Evolutionary conservation across 2,888 invertebrate species (phyloP), one percentile per base, ranked within the genome.

Genomic region (Phorcus lineatus): DNA sequence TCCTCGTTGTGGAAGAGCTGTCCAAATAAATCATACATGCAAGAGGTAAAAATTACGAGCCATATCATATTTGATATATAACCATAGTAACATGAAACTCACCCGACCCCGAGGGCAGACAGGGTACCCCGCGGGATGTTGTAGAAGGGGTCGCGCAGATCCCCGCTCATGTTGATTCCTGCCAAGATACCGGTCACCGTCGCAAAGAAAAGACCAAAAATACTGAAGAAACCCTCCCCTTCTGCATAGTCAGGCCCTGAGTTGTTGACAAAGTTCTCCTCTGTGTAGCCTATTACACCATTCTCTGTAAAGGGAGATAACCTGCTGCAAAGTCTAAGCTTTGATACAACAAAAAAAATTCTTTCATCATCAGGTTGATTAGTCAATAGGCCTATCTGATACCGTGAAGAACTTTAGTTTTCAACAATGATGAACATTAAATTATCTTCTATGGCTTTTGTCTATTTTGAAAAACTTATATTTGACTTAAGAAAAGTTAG

Each of bases 141-240:
- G 62, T 95, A 95, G 6, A 97, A 96, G 0, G 99, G 99, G 87
- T 98, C 96, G 87, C 96, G 95, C 80, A 99, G 95, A 93, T 99
- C 99, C 17, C 98, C 98, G 91, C 98, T 98, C 99, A 99, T 99
- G 92, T 99, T 99, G 88, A 99, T 98, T 52, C 99, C 99, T 7
- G 99, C 97, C 86, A 99, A 94, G 84, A 99, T 97, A 19, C 99
- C 99, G 74, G 99, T 98, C 36, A 99, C 97, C 0, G 99, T 98
- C 17, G 99, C 98, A 93, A 99, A 99, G 94, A 99, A 99, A 1
- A 99, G 97, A 47, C 99, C 99, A 93, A 99, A 98, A 57, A 98
- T 97, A 77, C 96, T 96, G 94, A 99, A 99, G 97, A 98, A 99
- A 82, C 96, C 96, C 90, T 98, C 96, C 11, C 95, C 96, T 79